These are phyloP conservation scores for Acanthoscelides obtectus DNA, from an alignment of 2,888 invertebrate genomes.

Conservation along the genomic window DNA sequence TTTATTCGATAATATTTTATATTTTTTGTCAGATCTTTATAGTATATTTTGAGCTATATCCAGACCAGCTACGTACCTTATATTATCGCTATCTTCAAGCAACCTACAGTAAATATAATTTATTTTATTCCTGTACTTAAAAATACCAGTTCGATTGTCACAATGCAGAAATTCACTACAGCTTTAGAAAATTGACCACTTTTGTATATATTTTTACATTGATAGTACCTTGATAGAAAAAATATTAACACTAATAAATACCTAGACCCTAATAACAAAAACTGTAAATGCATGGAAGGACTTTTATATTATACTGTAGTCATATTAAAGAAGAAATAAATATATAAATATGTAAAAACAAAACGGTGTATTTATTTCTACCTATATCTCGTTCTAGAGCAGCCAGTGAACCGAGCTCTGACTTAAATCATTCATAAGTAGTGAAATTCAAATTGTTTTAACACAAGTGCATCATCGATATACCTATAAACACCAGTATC, in stretches of 20 bases:
- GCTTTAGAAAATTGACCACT: constrained; percentile 26
- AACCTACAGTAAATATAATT: constrained; percentile 1
- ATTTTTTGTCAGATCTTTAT: constrained; percentile 5
- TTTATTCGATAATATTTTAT: neutral
- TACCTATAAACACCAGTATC: too few species aligned
- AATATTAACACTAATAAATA: constrained; percentile 25
- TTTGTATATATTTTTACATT: constrained; percentile 20
- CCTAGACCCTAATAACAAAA: constrained; percentile 11
- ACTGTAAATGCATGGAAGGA: constrained; percentile 36
- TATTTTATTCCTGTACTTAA: constrained; percentile 4
- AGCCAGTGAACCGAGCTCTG: too few species aligned
- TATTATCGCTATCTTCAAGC: neutral
- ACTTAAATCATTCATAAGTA: too few species aligned
- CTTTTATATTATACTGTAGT: constrained; percentile 43
- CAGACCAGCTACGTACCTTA: constrained; percentile 3
- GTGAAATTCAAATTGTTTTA: too few species aligned
- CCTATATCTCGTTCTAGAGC: constrained; percentile 47
- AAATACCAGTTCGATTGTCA: neutral
- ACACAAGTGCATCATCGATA: too few species aligned
- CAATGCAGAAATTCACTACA: constrained; percentile 15
- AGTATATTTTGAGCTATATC: constrained; percentile 19
- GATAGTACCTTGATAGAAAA: constrained; percentile 17
- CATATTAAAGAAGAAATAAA: constrained; percentile 33
- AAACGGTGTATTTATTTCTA: constrained; percentile 53
- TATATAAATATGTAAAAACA: constrained; percentile 44